Evolutionary conservation across 2,888 invertebrate species (phyloP).

Genomic region (Plagiodera versicolora): DNA sequence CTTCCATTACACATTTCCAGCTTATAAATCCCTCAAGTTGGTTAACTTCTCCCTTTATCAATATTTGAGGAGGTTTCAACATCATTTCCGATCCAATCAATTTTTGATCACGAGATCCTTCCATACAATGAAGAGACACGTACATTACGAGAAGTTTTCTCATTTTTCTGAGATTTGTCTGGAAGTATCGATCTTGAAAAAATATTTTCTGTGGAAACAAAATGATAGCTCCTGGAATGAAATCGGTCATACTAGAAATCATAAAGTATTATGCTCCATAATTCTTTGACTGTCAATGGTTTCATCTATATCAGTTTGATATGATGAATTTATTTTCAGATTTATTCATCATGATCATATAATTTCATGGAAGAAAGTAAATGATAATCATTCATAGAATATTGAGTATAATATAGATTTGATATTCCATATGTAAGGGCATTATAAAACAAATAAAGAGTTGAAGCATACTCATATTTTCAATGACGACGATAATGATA

Average conservation of each 20-base stretch:
- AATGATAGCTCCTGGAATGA: constrained; percentile 7
- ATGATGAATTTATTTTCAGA: too few relatives aligned
- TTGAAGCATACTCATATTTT: too few relatives aligned
- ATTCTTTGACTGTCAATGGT: constrained; percentile 4
- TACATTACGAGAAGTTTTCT: constrained; percentile 6
- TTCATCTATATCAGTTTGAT: neutral
- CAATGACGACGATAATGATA: too few relatives aligned
- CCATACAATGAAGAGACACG: constrained; percentile 6
- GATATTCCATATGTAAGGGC: too few relatives aligned
- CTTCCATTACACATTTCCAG: neutral
- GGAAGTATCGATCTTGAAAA: neutral
- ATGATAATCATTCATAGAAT: too few relatives aligned
- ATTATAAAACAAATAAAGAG: too few relatives aligned
- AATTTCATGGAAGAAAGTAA: too few relatives aligned
- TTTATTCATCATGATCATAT: too few relatives aligned
- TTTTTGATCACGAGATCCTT: constrained; percentile 12
- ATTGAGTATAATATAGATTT: too few relatives aligned
- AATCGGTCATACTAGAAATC: constrained; percentile 10
- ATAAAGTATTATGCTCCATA: constrained; percentile 14
- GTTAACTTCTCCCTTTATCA: constrained; percentile 8
- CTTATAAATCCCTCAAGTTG: neutral
- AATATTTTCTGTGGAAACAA: constrained; percentile 12
- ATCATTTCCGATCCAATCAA: constrained; percentile 21
- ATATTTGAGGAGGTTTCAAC: constrained; percentile 16
- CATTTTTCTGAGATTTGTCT: constrained; percentile 1